These are phyloP conservation scores for Scotopteryx bipunctaria DNA, from an alignment of 2,888 invertebrate genomes.

Conservation along the genomic window DNA sequence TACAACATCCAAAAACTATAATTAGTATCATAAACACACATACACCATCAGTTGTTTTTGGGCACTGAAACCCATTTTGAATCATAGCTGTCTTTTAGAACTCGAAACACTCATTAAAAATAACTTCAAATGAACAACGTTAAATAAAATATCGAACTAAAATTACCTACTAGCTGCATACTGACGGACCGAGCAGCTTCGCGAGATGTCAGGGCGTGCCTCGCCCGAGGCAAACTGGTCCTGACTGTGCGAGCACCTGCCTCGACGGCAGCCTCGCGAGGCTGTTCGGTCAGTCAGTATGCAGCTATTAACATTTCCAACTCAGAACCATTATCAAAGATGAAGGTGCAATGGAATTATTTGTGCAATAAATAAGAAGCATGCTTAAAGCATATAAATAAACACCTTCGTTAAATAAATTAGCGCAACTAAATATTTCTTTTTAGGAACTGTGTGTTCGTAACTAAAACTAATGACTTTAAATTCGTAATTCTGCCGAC, in stretches of 20 bases:
- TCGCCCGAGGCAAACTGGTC: too few relatives aligned
- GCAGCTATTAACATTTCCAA: too few relatives aligned
- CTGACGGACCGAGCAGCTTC: too few relatives aligned
- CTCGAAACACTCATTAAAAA: constrained; percentile 26
- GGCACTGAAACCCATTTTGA: constrained; percentile 23
- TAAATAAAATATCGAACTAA: constrained; percentile 36
- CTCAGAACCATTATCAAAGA: constrained; percentile 18
- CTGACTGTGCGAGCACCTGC: too few relatives aligned
- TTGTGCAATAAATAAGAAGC: constrained; percentile 42
- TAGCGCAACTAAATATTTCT: constrained; percentile 42
- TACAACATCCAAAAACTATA: constrained; percentile 21
- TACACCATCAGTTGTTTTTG: constrained; percentile 25
- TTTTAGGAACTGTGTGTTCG: constrained; percentile 66
- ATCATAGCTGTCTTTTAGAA: constrained; percentile 23
- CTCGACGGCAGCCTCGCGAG: too few relatives aligned
- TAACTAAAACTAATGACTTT: constrained; percentile 60
- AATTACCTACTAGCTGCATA: too few relatives aligned
- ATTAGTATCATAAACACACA: constrained; percentile 13
- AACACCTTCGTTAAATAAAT: constrained; percentile 42
- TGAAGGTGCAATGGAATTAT: constrained; percentile 34
- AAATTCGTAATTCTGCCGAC: constrained; percentile 53
- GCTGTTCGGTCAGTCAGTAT: too few relatives aligned
- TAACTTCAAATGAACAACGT: constrained; percentile 35
- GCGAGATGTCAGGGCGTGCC: too few relatives aligned
- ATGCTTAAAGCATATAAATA: constrained; percentile 46